phyloP scores from a whole-genome alignment of 2,113 vertebrate species.

The Castor canadensis region DNA sequence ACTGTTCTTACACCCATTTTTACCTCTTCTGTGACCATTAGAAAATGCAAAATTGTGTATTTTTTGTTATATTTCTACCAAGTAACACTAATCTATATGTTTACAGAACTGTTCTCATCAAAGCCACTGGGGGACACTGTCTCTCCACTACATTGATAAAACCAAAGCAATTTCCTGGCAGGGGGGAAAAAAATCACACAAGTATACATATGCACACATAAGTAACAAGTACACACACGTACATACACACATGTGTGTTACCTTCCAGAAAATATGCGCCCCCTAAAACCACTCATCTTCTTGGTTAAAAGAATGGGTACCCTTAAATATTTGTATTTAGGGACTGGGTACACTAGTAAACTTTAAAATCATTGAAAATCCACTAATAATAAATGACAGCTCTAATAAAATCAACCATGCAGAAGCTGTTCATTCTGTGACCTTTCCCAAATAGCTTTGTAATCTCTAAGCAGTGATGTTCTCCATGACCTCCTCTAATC shows the following conservation, averaged over 20 bases:
- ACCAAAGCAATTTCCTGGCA: constrained; percentile 57
- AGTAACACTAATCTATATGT: not conserved
- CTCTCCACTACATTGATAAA: constrained; percentile 63
- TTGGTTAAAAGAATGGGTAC: not conserved
- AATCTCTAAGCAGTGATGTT: not conserved
- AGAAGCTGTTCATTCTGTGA: not conserved
- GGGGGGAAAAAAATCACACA: constrained; percentile 56
- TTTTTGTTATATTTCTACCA: not conserved
- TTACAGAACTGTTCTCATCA: constrained; percentile 51
- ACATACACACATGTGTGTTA: not conserved
- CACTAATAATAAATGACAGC: not conserved
- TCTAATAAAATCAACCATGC: not conserved
- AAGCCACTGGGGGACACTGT: constrained; percentile 75
- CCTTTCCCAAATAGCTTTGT: not conserved
- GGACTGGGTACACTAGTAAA: not conserved
- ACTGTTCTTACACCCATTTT: not conserved
- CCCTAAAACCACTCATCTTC: not conserved
- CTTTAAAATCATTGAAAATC: not conserved
- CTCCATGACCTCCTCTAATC: not conserved
- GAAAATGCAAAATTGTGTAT: not conserved
- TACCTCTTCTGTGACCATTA: not conserved
- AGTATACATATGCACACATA: not conserved
- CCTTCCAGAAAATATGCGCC: not conserved
- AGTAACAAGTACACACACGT: not conserved
- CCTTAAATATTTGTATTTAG: not conserved